Evolutionary conservation across 1,140 invertebrate species (phyloP).

Genomic region (Pseudomyrmex gracilis): DNA sequence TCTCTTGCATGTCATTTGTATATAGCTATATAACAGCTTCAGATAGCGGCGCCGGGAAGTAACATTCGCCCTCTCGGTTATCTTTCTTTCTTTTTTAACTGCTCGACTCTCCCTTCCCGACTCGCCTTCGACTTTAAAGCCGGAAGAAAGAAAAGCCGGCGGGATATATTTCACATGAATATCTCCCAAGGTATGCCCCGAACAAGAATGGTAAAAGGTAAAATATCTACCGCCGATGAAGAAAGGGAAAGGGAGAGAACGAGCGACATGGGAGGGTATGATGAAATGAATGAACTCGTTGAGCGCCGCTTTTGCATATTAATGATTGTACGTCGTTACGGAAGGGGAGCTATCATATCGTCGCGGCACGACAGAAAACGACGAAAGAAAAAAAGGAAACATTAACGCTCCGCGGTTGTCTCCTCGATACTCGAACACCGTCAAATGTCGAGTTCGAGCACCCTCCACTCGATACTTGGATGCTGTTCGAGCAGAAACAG

Average conservation of each 20-base stretch:
- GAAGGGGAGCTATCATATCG: constrained; percentile 54
- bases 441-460: constrained; percentile 54
- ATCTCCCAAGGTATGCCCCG: constrained; percentile 43
- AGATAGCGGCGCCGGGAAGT: constrained; percentile 69
- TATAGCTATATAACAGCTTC: constrained; percentile 78
- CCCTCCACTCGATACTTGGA: constrained; percentile 32
- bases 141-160: constrained; percentile 45
- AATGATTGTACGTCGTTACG: constrained; percentile 68
- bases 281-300: constrained; percentile 53
- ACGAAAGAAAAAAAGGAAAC: constrained; percentile 63
- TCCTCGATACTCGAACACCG: constrained; percentile 51
- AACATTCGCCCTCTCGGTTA: constrained; percentile 33
- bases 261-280: constrained; percentile 30
- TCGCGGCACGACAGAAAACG: background rate
- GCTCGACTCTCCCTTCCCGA: constrained; percentile 20
- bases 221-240: constrained; percentile 36
- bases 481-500: background rate
- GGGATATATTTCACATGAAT: constrained; percentile 49
- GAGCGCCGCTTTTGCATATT: constrained; percentile 56
- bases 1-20: constrained; percentile 78
- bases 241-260: constrained; percentile 35
- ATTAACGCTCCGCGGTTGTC: constrained; percentile 56
- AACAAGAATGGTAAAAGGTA: constrained; percentile 34
- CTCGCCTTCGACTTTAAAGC: constrained; percentile 3
- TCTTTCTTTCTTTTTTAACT: constrained; percentile 66